A percentile compares a stretch with the other conserved stretches of the same genome.
These are phyloP conservation scores for Acanthisitta chloris DNA, from an alignment of 2,113 vertebrate species.

Conservation along the genomic window DNA sequence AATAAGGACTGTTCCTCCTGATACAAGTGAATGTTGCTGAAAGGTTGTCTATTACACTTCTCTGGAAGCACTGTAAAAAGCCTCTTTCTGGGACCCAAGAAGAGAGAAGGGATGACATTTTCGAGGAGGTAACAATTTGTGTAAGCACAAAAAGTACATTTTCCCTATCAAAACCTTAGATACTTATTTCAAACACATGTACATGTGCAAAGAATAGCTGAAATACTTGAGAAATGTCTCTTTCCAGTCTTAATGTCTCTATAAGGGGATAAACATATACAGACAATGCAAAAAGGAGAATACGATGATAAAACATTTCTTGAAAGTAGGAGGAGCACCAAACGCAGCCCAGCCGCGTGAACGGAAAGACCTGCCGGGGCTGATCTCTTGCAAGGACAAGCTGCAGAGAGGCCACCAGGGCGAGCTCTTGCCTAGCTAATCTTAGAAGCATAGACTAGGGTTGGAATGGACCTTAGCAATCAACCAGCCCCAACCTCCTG, in stretches of 20 bases:
- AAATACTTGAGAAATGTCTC: not conserved
- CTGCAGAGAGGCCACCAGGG: not conserved
- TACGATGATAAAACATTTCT: not conserved
- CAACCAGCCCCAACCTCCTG: no score
- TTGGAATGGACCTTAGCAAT: no score
- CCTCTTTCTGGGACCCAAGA: conserved; percentile 11
- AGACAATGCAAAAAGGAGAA: not conserved
- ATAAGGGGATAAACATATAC: not conserved
- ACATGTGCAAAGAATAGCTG: not conserved
- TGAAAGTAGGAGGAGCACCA: not conserved
- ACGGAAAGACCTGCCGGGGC: rapidly evolving
- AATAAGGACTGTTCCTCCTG: not conserved
- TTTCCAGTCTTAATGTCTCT: not conserved
- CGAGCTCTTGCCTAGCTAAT: not conserved
- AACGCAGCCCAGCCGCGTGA: rapidly evolving
- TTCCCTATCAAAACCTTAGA: not conserved
- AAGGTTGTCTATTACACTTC: not conserved
- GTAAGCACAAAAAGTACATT: conserved; percentile 38
- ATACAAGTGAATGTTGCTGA: not conserved
- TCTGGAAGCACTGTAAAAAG: not conserved
- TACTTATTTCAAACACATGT: not conserved
- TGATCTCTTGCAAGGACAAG: not conserved
- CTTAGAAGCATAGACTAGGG: no score
- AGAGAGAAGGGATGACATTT: conserved; percentile 14
- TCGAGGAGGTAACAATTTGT: conserved; percentile 10